These are phyloP conservation scores for Cactoblastis cactorum DNA, from an alignment of 2,888 invertebrate genomes.

Conservation along the genomic window DNA sequence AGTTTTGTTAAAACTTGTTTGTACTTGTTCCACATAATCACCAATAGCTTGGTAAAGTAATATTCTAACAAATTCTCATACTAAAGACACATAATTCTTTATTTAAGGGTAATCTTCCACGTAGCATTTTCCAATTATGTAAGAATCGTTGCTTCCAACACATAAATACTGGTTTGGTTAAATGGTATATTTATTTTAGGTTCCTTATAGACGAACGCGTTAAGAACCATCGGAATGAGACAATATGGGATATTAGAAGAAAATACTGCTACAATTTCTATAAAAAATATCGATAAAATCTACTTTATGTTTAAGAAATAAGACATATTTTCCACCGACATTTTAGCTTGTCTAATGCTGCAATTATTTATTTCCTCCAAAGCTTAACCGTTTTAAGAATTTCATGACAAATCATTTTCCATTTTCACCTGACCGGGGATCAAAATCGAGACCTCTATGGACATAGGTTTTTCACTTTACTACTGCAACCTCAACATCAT, in stretches of 20 bases:
- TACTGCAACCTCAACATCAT: no score
- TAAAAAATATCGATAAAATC: neutral
- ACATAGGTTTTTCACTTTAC: no score
- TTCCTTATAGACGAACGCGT: slow-evolving; percentile 21
- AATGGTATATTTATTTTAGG: slow-evolving; percentile 26
- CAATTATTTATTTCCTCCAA: no score
- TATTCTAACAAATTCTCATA: slow-evolving; percentile 1
- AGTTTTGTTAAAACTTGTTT: neutral
- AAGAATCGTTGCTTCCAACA: slow-evolving; percentile 21
- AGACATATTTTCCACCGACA: no score
- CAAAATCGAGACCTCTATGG: no score
- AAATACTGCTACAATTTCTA: neutral
- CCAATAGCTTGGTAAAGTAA: neutral
- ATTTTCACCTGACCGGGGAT: no score
- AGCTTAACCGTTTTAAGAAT: no score
- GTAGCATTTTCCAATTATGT: slow-evolving; percentile 31
- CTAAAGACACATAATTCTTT: slow-evolving; percentile 19
- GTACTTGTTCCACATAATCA: neutral
- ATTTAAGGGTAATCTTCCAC: slow-evolving; percentile 24
- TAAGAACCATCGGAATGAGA: slow-evolving; percentile 2
- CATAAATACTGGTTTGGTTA: slow-evolving; percentile 28
- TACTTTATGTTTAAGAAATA: neutral
- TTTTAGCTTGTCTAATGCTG: no score
- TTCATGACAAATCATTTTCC: no score
- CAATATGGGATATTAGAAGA: neutral